These are phyloP conservation scores for Cenopis cana DNA, from an alignment of 2,888 invertebrate species.

Conservation along the genomic window DNA sequence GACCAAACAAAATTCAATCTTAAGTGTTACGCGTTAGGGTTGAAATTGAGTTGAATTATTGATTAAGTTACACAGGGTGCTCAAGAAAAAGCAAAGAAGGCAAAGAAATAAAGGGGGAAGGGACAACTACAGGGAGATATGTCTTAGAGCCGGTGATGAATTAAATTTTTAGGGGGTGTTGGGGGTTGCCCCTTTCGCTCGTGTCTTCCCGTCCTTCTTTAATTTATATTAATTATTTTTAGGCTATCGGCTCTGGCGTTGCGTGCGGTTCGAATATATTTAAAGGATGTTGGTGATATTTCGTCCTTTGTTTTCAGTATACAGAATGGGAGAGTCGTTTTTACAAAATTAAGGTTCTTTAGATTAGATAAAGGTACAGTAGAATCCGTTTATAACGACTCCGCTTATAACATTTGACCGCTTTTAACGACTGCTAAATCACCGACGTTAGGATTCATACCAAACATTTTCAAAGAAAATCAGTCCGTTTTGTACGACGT, in stretches of 20 bases:
- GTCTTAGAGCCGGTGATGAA: slow-evolving; percentile 82
- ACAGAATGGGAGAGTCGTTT: not conserved
- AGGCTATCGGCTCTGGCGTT: slow-evolving; percentile 48
- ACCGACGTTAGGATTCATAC: too few relatives aligned
- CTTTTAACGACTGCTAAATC: too few relatives aligned
- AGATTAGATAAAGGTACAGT: too few relatives aligned
- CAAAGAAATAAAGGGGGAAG: slow-evolving; percentile 83
- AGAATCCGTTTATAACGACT: too few relatives aligned
- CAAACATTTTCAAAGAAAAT: too few relatives aligned
- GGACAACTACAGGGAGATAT: slow-evolving; percentile 74
- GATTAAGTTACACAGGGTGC: slow-evolving; percentile 62
- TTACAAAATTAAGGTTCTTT: not conserved
- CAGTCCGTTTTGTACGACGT: too few relatives aligned
- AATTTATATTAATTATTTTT: slow-evolving; percentile 79
- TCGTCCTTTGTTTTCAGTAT: not conserved
- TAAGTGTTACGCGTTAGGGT: not conserved
- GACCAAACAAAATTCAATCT: slow-evolving; percentile 46
- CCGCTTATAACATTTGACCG: too few relatives aligned
- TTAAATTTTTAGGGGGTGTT: slow-evolving; percentile 84
- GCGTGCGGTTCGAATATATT: slow-evolving; percentile 8
- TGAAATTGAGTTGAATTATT: slow-evolving; percentile 45
- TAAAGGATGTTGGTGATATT: not conserved
- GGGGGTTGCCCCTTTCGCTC: slow-evolving; percentile 73
- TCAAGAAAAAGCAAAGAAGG: slow-evolving; percentile 83
- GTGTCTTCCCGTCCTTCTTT: slow-evolving; percentile 79